These are phyloP conservation scores for Micrastur ruficollis DNA, from an alignment of 2,797 vertebrate species.

Conservation along the genomic window DNA sequence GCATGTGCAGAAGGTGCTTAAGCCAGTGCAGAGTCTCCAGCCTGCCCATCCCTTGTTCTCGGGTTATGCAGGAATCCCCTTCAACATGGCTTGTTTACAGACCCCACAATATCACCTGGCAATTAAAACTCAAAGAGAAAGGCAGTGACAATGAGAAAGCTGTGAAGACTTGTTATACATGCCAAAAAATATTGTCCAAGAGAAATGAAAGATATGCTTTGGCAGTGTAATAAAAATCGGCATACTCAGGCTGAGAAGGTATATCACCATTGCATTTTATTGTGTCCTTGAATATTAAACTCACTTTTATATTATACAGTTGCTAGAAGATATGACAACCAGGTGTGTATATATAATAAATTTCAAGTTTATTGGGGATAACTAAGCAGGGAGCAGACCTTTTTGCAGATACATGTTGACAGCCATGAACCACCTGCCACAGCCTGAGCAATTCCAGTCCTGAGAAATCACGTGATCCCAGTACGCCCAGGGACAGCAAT, in stretches of 20 bases:
- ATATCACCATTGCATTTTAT: background rate
- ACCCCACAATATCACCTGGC: background rate
- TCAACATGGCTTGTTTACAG: background rate
- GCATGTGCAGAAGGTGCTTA: too few relatives aligned
- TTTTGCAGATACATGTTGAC: background rate
- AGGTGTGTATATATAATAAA: background rate
- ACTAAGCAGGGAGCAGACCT: background rate
- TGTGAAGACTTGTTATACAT: background rate
- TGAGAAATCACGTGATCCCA: background rate
- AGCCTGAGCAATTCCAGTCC: background rate
- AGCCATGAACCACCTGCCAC: background rate
- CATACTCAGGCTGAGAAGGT: background rate
- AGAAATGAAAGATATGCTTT: background rate
- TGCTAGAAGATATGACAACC: background rate
- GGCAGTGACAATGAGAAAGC: background rate
- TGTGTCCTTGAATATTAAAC: background rate
- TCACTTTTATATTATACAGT: background rate
- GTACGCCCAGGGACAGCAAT: background rate
- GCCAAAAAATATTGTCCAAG: background rate
- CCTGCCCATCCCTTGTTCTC: accelerated
- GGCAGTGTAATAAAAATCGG: background rate
- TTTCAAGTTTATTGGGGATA: background rate
- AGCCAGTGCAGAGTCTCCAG: background rate
- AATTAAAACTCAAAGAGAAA: background rate
- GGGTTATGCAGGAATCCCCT: too few relatives aligned